phyloP scores from a whole-genome alignment of 1,140 invertebrate genomes.

The Polypedilum vanderplanki region DNA sequence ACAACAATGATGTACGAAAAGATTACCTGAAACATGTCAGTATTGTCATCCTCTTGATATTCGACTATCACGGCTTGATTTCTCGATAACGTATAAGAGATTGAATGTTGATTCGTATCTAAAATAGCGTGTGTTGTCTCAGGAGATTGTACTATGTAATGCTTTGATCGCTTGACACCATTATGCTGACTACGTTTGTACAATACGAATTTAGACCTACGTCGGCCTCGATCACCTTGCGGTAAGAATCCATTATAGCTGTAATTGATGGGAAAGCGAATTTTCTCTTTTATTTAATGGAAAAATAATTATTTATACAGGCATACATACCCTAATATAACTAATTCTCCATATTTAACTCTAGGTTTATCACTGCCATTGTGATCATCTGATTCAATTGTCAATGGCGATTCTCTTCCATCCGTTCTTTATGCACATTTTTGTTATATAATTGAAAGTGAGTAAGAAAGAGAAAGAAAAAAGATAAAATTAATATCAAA shows the following conservation, averaged over 20 bases:
- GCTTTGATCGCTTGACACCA: conserved; percentile 88
- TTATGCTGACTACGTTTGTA: conserved; percentile 76
- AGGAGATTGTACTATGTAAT: conserved; percentile 91
- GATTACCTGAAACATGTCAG: conserved; percentile 95
- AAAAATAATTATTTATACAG: conserved; percentile 26
- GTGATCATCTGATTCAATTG: conserved; percentile 56
- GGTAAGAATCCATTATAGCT: conserved; percentile 95
- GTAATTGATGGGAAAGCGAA: conserved; percentile 39
- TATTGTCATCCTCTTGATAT: conserved; percentile 88
- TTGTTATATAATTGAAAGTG: conserved; percentile 31
- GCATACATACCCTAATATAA: conserved; percentile 78
- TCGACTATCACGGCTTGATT: conserved; percentile 97
- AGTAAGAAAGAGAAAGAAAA: conserved; percentile 40
- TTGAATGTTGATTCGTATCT: conserved; percentile 85
- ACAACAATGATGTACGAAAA: background rate
- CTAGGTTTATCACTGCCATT: conserved; percentile 61
- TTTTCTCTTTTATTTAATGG: background rate
- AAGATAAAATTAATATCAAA: background rate
- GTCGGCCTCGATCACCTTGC: conserved; percentile 82
- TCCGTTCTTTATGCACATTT: conserved; percentile 48
- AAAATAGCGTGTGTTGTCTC: conserved; percentile 84
- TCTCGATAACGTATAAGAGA: conserved; percentile 92
- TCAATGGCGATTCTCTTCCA: conserved; percentile 61
- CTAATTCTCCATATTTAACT: conserved; percentile 86
- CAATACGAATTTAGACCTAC: conserved; percentile 89